Evolutionary conservation across 2,888 invertebrate species (phyloP), one percentile per base, ranked within the genome.

Genomic region (Rhaphigaster nebulosa): DNA sequence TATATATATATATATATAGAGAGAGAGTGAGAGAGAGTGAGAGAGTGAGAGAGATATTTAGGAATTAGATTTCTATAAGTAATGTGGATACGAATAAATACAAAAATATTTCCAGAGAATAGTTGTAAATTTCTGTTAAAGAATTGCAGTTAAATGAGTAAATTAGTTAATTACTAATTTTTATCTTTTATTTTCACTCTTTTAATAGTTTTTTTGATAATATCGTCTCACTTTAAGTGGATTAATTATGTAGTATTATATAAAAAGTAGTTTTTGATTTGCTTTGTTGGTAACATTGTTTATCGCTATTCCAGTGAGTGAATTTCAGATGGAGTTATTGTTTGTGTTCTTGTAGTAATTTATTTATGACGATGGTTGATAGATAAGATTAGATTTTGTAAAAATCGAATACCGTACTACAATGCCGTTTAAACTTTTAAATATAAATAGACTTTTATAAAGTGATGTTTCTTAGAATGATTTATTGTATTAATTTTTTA

Each of bases 261-360:
- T 34, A 34, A 20, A 70, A 70, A 34, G 20, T 34, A 70, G 18
- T 20, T 70, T 56, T 70, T 34, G 26, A 84, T 84, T 84, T 23
- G 15, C 45, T 45, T 38, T 45, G 45, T 45, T 84, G 84, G 84
- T 45, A 84, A 84, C 84, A 84, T n/a, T 84, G 84, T 45, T 84
- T 45, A 84, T 84, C 1, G 41, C 84, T 84, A 45, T 45, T 84
- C 45, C 45, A 84, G 84, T 45, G 12, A 84, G 84, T 84, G 84
- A 45, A 84, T 84, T 26, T 84, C 84, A 84, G 84, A 45, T 26
- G 26, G 23, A 84, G 84, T 84, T 45, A 84, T 84, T 84, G 84
- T 84, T 84, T 84, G 84, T 84, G n/a, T 84, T 84, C 45, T 45
- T 84, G 45, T 45, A 84, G 84, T 84, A 45, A 84, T n/a, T 84